Evolutionary conservation across 2,888 invertebrate species (phyloP).

Genomic region (Nasonia oneida): DNA sequence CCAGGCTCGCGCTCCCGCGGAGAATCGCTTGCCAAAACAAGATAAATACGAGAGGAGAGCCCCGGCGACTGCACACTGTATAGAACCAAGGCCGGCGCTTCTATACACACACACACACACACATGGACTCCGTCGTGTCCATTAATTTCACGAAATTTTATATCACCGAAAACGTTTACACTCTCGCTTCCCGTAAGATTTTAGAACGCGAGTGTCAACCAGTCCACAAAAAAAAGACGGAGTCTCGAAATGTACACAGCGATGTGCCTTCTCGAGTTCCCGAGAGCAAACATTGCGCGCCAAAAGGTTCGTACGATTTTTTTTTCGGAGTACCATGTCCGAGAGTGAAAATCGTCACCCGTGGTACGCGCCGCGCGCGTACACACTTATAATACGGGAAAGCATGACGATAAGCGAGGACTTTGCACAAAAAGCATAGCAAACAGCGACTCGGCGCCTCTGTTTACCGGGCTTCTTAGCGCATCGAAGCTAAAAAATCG

Average conservation of each 20-base stretch:
- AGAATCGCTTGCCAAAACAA: conserved; percentile 21
- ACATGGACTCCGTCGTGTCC: too few relatives aligned
- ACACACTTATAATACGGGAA: conserved; percentile 11
- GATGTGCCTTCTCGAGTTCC: conserved; percentile 15
- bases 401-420: conserved; percentile 3
- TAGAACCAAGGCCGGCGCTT: conserved; percentile 1
- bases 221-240: not conserved
- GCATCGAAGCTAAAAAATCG: not conserved
- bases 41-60: conserved; percentile 18
- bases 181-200: not conserved
- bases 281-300: conserved; percentile 42
- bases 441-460: conserved; percentile 1
- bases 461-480: not conserved
- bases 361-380: too few relatives aligned
- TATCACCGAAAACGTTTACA: too few relatives aligned
- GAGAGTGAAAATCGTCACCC: not conserved
- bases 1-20: conserved; percentile 33
- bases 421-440: not conserved
- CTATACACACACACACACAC: too few relatives aligned
- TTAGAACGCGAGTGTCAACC: not conserved
- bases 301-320: conserved; percentile 6
- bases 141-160: too few relatives aligned
- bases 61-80: not conserved
- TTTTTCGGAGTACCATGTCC: not conserved
- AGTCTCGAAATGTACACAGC: not conserved